Conservation (phyloP, 2,113 vertebrate genomes). For the Pavo muticus region DNA sequence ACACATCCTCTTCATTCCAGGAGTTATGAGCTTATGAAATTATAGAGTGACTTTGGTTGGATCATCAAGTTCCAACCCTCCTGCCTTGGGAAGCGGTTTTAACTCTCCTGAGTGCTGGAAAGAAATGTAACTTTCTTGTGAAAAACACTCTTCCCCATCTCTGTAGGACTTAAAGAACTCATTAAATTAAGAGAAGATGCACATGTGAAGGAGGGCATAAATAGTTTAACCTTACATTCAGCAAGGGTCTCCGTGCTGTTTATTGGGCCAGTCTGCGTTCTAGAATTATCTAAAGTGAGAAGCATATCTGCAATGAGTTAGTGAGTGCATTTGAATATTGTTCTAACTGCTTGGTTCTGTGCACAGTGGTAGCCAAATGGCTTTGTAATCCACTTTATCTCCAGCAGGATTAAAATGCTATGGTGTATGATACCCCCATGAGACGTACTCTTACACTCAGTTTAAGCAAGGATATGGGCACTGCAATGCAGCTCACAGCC, state of each 20-base stretch:
- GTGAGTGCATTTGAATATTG: not conserved
- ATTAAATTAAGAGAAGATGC: not conserved
- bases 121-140: not conserved
- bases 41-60: too few species aligned
- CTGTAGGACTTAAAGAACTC: not conserved
- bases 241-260: fast-evolving
- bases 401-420: not conserved
- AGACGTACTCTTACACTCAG: not conserved
- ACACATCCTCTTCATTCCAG: not conserved
- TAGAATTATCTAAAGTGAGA: not conserved
- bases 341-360: not conserved
- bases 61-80: too few species aligned
- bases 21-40: not conserved
- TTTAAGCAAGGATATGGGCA: not conserved
- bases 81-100: not conserved
- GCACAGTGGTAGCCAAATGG: not conserved
- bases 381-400: slow-evolving; percentile 36
- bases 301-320: not conserved
- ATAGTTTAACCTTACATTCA: not conserved
- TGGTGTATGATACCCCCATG: not conserved
- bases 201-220: not conserved
- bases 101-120: not conserved
- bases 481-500: not conserved
- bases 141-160: not conserved
- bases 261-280: not conserved